Evolutionary conservation across 1,140 invertebrate species (phyloP), one percentile per base, ranked within the genome.

Genomic region (Drosophila funebris): DNA sequence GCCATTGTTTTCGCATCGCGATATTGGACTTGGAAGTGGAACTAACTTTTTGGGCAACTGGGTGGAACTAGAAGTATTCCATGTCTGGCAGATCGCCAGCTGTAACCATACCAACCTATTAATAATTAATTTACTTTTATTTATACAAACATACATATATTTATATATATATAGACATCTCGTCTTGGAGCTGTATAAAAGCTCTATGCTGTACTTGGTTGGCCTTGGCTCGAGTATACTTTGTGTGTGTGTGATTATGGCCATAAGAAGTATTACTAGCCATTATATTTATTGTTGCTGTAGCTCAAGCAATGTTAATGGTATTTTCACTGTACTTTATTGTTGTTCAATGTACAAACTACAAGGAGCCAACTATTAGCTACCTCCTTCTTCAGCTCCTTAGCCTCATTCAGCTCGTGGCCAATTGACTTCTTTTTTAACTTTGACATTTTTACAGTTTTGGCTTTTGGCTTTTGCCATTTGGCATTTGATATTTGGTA

Each of bases 81-180:
- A 16, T 60, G 56, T 33, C 27, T 58, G 69, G 53, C 67, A 54
- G 11, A 54, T 33, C 16, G 46, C 63, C 53, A 68, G 24, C 46
- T 44, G 11, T 53, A 39, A 52, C 29, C 11, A 18, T 18, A 20
- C 27, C 29, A 56, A 75, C 57, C 69, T 81, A 82, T 87, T 85
- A 87, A 78, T 87, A 54, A 87, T 82, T 85, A 82, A 85, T 84
- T 83, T 67, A 61, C 53, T 72, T 75, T 41, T 74, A 74, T 52
- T 56, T 66, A 68, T 71, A 29, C 3, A 50, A 41, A 44, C 46
- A 44, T 16, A 20, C 20, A n/a, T 18, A 18, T 52, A 24, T 46
- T 9, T 24, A 6, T 27, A 1, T 24, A 13, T 27, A 24, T 27
- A 13, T 56, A 61, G 46, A 18, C 6, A 50, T 36, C 16, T 39